Evolutionary conservation across 1,140 invertebrate species (phyloP), one percentile per base, ranked within the genome.

Genomic region (Agrypnia vestita): DNA sequence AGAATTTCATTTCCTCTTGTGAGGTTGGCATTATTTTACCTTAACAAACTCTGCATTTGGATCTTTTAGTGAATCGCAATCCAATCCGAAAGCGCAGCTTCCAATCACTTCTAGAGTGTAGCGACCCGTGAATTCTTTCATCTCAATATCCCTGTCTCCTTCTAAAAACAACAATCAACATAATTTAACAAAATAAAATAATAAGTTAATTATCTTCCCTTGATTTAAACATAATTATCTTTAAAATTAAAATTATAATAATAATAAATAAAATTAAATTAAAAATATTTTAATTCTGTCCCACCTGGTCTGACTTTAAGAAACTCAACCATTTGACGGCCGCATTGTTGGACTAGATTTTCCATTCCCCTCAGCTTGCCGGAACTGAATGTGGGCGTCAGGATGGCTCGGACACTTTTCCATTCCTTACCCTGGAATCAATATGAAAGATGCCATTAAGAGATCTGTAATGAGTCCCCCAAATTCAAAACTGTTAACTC

Each of bases 91-190:
- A n/a, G 87, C 88, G 82, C 88, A 89, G 62, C 86, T 85, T 11
- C 89, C 88, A 59, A 89, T 90, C 0, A 89, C 87, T 85, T 90
- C 88, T 17, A 90, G 79, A 15, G 89, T 90, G 67, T 86, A 89
- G 81, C 87, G 86, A 0, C 87, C 87, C 67, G 87, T 86, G 61
- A 86, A 85, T 71, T 87, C 84, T 84, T 90, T 89, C 85, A 89
- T 86, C 84, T 89, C 88, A 61, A 88, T 83, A 4, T 86, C 86
- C 80, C 79, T 83, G 11, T 85, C 84, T 82, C 86, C 87, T 59
- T 59, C 79, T 83, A 46, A 61, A 76, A 78, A 64, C 51, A 35
- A 74, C 17, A 56, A 49, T 61, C 64, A 49, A 11, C 0, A 71
- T 9, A 49, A 7, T 15, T 13, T 15, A 9, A 46, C 4, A 49